Evolutionary conservation across 2,113 vertebrate genomes (phyloP), one percentile per base, ranked within the genome.

Genomic region (Salminus brasiliensis): DNA sequence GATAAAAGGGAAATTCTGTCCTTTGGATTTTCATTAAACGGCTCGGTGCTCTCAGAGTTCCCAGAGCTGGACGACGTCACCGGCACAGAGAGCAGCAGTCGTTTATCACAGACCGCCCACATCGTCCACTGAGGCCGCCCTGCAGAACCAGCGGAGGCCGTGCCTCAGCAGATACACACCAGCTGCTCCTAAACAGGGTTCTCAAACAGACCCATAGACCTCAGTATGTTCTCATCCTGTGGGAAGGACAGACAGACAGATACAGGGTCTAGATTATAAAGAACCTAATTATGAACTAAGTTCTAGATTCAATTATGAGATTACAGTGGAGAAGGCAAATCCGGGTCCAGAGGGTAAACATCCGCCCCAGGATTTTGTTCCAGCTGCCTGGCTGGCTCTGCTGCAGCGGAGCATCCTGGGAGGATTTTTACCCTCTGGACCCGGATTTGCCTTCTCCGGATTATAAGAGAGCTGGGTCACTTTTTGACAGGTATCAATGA

Each of bases 191-290:
- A 98, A 93, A 97, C 96, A 79, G 95, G 93, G 0, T 95, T 93
- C 89, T 97, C 96, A 65, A 98, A 97, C 88, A 99, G 93, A 84
- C 96, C 93, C 95, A 98, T 96, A 93, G 96, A 97, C 83, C 94
- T 91, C 94, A 97, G 95, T 91, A 97, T 97, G 90, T 96, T 96
- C 85, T 97, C 96, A 1, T 98, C 96, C 96, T 98, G 87, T 13
- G 82, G 23, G 34, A 27, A 43, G 27, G 23, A 6, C n/a, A n/a
- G n/a, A n/a, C n/a, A n/a, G 0, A 66, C 59, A 53, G n/a, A 27
- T 27, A 62, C 36, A 32, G 21, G 23, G 5, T 12, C n/a, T 30
- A 49, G 27, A 29, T 27, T 30, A 53, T 34, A 30, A 57, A 15
- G 8, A 30, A 16, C 29, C 45, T 47, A 63, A 32, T 5, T 41